Evolutionary conservation across 2,113 vertebrate species (phyloP).

Genomic region (Anarhynchus alexandrinus): DNA sequence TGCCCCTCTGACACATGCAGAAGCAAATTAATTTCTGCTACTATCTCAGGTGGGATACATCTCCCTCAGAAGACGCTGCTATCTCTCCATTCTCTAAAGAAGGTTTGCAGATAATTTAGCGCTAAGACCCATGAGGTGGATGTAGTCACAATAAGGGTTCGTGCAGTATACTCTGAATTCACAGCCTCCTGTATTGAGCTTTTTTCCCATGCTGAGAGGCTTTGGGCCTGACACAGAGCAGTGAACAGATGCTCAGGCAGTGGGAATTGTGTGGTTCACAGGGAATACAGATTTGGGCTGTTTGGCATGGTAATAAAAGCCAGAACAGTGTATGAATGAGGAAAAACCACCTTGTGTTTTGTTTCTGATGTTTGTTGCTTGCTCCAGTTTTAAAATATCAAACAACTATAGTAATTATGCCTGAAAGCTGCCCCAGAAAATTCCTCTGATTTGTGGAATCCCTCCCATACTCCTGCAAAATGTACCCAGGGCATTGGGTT

Average conservation of each 20-base stretch:
- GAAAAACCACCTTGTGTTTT: not conserved
- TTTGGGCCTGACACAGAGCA: not conserved
- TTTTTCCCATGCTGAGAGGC: not conserved
- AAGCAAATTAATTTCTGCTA: not conserved
- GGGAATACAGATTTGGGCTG: not conserved
- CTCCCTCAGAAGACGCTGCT: not conserved
- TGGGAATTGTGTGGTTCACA: not conserved
- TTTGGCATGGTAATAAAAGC: not conserved
- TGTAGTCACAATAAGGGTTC: not conserved
- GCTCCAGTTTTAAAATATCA: not conserved
- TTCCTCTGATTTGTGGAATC: not conserved
- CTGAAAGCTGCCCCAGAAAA: not conserved
- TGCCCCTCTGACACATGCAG: not conserved
- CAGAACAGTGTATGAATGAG: not conserved
- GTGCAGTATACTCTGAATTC: not conserved
- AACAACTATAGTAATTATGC: not conserved
- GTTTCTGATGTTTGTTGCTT: not conserved
- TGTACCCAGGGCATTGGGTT: not conserved
- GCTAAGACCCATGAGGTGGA: not conserved
- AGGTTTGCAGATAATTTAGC: not conserved
- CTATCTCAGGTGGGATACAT: not conserved
- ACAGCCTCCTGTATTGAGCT: not conserved
- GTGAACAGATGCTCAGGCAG: not conserved
- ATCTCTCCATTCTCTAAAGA: not conserved
- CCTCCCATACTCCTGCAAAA: not conserved